Base-by-base conservation (phyloP, 2,888 invertebrate species). In the Lasioglossum figueresi region DNA sequence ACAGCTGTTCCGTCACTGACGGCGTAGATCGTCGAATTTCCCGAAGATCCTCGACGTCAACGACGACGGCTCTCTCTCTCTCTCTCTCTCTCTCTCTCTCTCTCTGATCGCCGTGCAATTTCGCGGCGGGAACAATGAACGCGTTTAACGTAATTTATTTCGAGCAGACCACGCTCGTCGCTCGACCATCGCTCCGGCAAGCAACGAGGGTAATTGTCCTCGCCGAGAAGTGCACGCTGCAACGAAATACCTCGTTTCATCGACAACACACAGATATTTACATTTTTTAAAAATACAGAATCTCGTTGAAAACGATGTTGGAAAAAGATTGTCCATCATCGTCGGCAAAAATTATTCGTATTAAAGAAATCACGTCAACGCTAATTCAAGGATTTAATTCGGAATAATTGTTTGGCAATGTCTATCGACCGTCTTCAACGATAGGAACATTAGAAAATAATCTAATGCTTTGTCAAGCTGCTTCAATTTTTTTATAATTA, bases 91-190 rank as follows among this genome's bases (percentile, higher is more conserved):
- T 23, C 56, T n/a, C n/a, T 23, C n/a, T n/a, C 4, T 56, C 12
- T 2, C 56, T n/a, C 12, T 27, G 27, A 14, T 27, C 14, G 14
- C 59, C 2, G 27, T 5, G 31, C 16, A 27, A 59, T 27, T 59
- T 52, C 52, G 59, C 59, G 27, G 74, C 34, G 59, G 0, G 43
- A 48, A 75, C 70, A 74, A 77, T 85, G 74, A 79, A 80, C 63
- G 52, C 68, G 37, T 14, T 79, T 83, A 80, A 85, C 34, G 45
- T 77, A 77, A 85, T 85, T 80, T 80, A 71, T 75, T 76, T 79
- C 59, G 68, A 48, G n/a, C 59, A 52, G 52, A 68, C 76, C 70
- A 52, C 59, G 6, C 76, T 79, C 76, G 45, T 52, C 52, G 23
- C 3, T 52, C 52, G 52, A 79, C 76, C 76, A 48, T 79, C 34